Base-by-base conservation (phyloP, 2,888 invertebrate genomes). In the Amaurobius ferox region DNA sequence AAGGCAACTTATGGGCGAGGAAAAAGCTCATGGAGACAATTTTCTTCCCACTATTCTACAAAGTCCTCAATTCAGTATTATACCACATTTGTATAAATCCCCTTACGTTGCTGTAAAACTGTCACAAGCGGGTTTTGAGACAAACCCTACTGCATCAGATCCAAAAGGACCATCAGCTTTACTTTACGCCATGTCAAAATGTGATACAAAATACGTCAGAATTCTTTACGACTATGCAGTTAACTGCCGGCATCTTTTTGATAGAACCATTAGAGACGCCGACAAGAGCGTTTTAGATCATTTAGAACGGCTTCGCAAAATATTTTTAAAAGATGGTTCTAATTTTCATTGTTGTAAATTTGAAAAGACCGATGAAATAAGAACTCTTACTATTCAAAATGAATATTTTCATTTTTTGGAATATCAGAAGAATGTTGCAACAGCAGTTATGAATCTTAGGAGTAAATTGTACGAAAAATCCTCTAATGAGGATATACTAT, bases 91-190 rank as follows among this genome's bases (percentile, higher is more conserved):
- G 6, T 72, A 32, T 23, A 13, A 55, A 0, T 32, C 30, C 16
- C 72, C 72, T 9, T 72, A 55, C 23, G 23, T 72, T 1, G 26
- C 26, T n/a, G 9, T 55, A 16, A 72, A 55, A 23, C 13, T 72
- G 5, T 32, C 30, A 19, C 55, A 72, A 72, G 72, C 72, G 5
- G 72, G 32, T 11, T 72, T 55, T 30, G 48, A 72, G 5, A 61
- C 72, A 0, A 29, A 61, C 55, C 72, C 72, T 6, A 16, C 32
- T 23, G 28, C 19, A 70, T n/a, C 16, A 28, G 44, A 16, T 3
- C 13, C 19, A 13, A 7, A 44, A n/a, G 44, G 44, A 0, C 9
- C 32, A 28, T 70, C 70, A 19, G 70, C 70, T 19, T 70, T 70
- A 16, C n/a, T 2, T 9, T 29, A 29, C 1, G 19, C 40, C 29